Conservation (phyloP, 2,888 invertebrate genomes). For the Cyclophora albipunctata region DNA sequence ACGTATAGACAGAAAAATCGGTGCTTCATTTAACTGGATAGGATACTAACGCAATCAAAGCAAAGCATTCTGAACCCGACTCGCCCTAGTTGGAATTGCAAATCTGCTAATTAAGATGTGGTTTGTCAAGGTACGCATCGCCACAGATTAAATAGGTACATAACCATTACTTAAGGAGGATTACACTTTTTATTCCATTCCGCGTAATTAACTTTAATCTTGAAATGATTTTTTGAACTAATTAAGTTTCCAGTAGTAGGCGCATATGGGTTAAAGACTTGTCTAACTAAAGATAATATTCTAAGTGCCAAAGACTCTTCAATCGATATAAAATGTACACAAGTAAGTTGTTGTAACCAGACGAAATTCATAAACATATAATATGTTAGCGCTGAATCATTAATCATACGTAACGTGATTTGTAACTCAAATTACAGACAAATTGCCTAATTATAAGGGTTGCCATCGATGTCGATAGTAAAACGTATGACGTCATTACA, state of each 20-base stretch:
- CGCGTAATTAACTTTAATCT: no score
- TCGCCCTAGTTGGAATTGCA: conserved; percentile 37
- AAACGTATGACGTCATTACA: conserved; percentile 1
- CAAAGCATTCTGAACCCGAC: conserved; percentile 14
- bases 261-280: no score
- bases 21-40: conserved; percentile 23
- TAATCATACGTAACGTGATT: neutral
- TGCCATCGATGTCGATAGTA: neutral
- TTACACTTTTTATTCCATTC: no score
- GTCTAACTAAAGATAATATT: no score
- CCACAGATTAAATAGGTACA: conserved; percentile 4
- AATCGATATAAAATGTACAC: no score
- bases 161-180: no score
- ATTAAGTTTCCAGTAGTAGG: no score
- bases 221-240: no score
- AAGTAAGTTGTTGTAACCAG: no score
- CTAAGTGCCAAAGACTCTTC: no score
- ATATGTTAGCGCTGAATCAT: conserved; percentile 3
- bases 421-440: neutral
- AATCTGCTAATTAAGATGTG: conserved; percentile 36
- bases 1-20: conserved; percentile 18
- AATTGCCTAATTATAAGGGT: conserved; percentile 2
- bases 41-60: conserved; percentile 20
- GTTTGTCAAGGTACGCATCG: conserved; percentile 25
- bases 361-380: no score